A percentile compares a stretch with the other conserved stretches of the same genome.
phyloP scores from a whole-genome alignment of 2,113 vertebrate genomes.

The Ochotona curzoniae region DNA sequence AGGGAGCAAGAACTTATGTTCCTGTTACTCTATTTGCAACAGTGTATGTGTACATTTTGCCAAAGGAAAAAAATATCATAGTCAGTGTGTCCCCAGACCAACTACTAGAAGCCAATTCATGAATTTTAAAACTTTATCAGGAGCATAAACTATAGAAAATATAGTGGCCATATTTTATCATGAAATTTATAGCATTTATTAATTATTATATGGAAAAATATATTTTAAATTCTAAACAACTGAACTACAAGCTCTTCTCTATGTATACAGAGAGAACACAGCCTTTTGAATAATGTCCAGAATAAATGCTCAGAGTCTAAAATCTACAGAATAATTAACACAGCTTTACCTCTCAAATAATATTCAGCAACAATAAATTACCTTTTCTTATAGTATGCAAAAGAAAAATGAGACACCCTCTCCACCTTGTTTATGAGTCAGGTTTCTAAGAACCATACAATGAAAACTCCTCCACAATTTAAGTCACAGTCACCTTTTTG shows the following conservation, averaged over 20 bases:
- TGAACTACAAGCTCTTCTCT: background rate
- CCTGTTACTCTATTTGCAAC: background rate
- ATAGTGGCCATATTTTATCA: background rate
- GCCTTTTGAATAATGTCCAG: background rate
- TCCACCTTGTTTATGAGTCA: background rate
- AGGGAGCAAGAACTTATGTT: background rate
- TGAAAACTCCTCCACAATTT: background rate
- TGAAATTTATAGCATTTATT: background rate
- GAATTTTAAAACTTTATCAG: background rate
- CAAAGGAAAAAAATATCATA: background rate
- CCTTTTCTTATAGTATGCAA: background rate
- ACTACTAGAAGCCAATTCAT: background rate
- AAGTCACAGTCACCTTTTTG: slow-evolving; percentile 8
- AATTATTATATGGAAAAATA: slow-evolving; percentile 23
- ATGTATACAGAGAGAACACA: background rate
- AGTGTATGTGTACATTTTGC: background rate
- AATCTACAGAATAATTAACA: slow-evolving; percentile 27
- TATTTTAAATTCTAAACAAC: background rate
- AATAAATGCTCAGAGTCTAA: slow-evolving; percentile 11
- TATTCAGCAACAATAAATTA: slow-evolving; percentile 1
- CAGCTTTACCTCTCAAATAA: background rate
- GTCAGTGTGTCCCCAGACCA: background rate
- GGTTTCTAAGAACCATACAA: background rate
- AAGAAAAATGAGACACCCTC: background rate
- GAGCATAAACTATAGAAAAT: background rate